Base-by-base conservation (phyloP, 2,888 invertebrate genomes). In the Drosophila bunnanda region DNA sequence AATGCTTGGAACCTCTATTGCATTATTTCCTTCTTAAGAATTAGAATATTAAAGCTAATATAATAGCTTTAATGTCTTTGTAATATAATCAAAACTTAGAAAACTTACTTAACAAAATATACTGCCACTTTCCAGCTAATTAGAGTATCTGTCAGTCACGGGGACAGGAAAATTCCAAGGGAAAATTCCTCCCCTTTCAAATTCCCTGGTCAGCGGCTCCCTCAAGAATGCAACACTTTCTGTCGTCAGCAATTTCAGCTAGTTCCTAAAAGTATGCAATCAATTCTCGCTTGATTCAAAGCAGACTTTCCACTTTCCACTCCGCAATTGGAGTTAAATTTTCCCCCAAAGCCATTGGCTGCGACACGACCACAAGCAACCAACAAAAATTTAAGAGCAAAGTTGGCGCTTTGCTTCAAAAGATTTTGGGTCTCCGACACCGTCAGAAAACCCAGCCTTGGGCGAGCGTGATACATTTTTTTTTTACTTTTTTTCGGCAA, bases 221-320 rank as follows among this genome's bases (percentile, higher is more conserved):
- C 22, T 38, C 38, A 60, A 70, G 70, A 54, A 60, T 38, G 30
- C 74, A 34, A 58, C 32, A 55, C n/a, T 34, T 48, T 62, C 41
- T 36, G 30, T 30, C 39, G 30, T 60, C 13, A n/a, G 25, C 56
- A 57, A 69, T 72, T 28, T 13, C 3, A 0, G 22, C n/a, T 1
- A 25, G 17, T 9, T 70, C 75, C 73, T 25, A 25, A 71, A 77
- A 82, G 77, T 82, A 85, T 77, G 82, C 80, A 50, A 46, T 6
- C 34, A 25, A 38, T 68, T 75, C 64, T 43, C 13, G 17, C 25
- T 30, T 30, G 39, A n/a, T 28, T 30, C 17, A n/a, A 4, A 28
- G 38, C 48, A 39, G 64, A 61, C 25, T 25, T 43, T 57, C 22
- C 20, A 12, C 15, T 28, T 32, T 32, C 55, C 44, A 8, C 20